Conservation (phyloP, 1,140 invertebrate species). For the Halictus rubicundus region DNA sequence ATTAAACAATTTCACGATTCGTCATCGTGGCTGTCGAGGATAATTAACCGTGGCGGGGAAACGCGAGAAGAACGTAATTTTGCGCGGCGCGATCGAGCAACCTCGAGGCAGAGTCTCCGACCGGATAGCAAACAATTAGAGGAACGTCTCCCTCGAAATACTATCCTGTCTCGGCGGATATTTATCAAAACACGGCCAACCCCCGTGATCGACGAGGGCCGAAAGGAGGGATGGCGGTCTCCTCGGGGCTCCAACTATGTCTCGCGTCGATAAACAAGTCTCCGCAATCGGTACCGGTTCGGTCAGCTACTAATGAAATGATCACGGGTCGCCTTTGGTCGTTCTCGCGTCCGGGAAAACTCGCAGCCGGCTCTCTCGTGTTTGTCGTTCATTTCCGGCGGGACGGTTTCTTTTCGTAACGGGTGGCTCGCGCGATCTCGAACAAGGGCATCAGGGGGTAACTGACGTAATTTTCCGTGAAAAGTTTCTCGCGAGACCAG, state of each 20-base stretch:
- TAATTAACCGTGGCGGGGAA: slow-evolving; percentile 44
- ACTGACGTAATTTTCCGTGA: slow-evolving; percentile 16
- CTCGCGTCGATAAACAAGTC: slow-evolving; percentile 58
- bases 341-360: slow-evolving; percentile 19
- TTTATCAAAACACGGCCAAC: slow-evolving; percentile 34
- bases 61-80: slow-evolving; percentile 45
- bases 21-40: slow-evolving; percentile 22
- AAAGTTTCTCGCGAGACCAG: neutral
- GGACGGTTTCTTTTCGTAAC: slow-evolving; percentile 36
- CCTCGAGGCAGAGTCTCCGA: neutral
- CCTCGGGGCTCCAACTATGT: slow-evolving; percentile 17
- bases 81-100: slow-evolving; percentile 12
- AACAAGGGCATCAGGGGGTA: slow-evolving; percentile 3
- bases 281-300: slow-evolving; percentile 19
- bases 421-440: slow-evolving; percentile 10
- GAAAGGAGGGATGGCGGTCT: neutral
- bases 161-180: slow-evolving; percentile 14
- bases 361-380: slow-evolving; percentile 45
- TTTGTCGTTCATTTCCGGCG: slow-evolving; percentile 55
- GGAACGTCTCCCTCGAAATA: slow-evolving; percentile 19
- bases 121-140: slow-evolving; percentile 27
- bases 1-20: slow-evolving; percentile 57
- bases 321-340: slow-evolving; percentile 21
- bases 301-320: slow-evolving; percentile 61
- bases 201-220: neutral